Evolutionary conservation across 2,113 vertebrate species (phyloP), one percentile per base, ranked within the genome.

Genomic region (Toxotes chatareus): DNA sequence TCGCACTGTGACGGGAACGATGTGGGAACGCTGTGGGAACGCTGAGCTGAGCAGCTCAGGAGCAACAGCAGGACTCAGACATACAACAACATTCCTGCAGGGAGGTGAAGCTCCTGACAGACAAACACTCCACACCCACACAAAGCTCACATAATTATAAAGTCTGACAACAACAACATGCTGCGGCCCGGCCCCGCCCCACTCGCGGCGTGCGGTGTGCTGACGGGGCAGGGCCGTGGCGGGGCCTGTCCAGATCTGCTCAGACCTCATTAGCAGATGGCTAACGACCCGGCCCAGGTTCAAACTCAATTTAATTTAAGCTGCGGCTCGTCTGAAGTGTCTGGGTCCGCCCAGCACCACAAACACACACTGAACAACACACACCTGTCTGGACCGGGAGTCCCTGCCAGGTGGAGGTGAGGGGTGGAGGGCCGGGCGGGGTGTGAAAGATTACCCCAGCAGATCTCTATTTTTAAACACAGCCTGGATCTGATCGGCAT

Each of bases 261-360:
- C 17, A 5, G 46, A n/a, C 72, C 80, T 76, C 85, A 79, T 89
- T 80, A 73, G 67, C 82, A 82, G 77, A 47, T 60, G 36, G 56
- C 76, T 82, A 82, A 83, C 55, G 75, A 70, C n/a, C 62, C 47
- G 2, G 47, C 46, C 49, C 1, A 5, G 82, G 7, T 86, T 83
- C 84, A 77, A 88, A 12, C 13, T 5, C 70, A 87, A 83, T 92
- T 87, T 89, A 86, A 67, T 80, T 86, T 84, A 88, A 85, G 79
- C 60, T 63, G 86, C 34, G 76, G 79, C 81, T 88, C 23, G 21
- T 79, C 81, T 79, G 55, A 73, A 53, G 61, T n/a, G 88, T 90
- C 89, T 87, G 82, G 72, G 27, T 87, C 89, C 73, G 16, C 82
- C 68, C 82, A 44, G 32, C n/a, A 49, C 46, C 31, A 62, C 76